Conservation (phyloP, 1,140 invertebrate genomes). For the Sinonovacula constricta region DNA sequence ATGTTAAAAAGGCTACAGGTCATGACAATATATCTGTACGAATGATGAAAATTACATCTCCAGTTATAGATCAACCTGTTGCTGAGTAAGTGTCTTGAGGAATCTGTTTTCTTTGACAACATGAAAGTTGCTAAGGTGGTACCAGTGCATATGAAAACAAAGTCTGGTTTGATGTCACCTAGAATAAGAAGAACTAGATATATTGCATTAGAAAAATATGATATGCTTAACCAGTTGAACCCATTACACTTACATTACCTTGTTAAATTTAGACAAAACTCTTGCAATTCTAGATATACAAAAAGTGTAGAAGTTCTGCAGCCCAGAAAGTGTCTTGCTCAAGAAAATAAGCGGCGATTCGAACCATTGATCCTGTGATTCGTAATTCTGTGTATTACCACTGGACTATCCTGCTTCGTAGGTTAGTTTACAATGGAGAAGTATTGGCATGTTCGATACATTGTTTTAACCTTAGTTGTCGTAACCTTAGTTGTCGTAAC, state of each 20-base stretch:
- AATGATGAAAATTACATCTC: neutral
- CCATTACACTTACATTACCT: conserved; percentile 7
- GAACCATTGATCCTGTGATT: no score
- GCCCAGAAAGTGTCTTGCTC: no score
- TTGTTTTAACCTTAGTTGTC: no score
- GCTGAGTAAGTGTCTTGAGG: neutral
- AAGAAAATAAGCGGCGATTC: no score
- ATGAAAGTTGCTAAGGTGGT: conserved; percentile 26
- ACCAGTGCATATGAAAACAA: conserved; percentile 8
- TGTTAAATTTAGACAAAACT: neutral
- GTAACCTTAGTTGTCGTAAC: no score
- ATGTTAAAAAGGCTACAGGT: conserved; percentile 18
- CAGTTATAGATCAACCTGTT: neutral
- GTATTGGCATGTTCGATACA: no score
- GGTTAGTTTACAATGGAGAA: no score
- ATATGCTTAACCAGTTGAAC: neutral
- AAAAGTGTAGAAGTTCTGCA: neutral
- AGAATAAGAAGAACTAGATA: conserved; percentile 16
- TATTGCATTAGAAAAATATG: conserved; percentile 12
- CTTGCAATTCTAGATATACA: conserved; percentile 9
- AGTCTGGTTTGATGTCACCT: no score
- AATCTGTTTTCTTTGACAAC: conserved; percentile 8
- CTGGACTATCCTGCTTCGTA: no score
- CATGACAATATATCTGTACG: conserved; percentile 11
- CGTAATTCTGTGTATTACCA: no score